These are phyloP conservation scores for Halichoeres trimaculatus DNA, from an alignment of 2,113 vertebrate species.

Conservation along the genomic window DNA sequence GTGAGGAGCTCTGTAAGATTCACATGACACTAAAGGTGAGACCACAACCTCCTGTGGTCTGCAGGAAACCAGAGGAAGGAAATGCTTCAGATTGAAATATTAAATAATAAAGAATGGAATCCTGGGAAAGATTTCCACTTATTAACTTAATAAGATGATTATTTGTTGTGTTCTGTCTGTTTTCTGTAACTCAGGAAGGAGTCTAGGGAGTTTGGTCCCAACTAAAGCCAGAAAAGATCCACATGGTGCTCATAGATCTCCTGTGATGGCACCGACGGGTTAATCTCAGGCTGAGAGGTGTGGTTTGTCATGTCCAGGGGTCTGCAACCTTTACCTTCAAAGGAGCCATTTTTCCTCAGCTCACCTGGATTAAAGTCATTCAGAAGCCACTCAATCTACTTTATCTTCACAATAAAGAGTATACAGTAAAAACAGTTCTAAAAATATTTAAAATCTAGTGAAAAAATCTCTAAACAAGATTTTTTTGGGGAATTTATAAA, in stretches of 20 bases:
- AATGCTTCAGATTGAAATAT: background rate
- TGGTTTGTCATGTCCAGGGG: no score
- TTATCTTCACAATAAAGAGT: no score
- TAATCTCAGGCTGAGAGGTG: background rate
- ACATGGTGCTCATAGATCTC: background rate
- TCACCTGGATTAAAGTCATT: no score
- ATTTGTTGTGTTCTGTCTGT: background rate
- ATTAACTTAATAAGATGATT: background rate
- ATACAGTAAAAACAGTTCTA: no score
- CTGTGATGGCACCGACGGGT: constrained; percentile 6
- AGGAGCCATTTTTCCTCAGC: no score
- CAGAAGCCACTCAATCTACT: no score
- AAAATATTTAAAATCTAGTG: no score
- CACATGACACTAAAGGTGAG: constrained; percentile 12
- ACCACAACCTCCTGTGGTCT: background rate
- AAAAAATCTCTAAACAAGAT: no score
- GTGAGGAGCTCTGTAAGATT: constrained; percentile 32
- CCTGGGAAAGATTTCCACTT: background rate
- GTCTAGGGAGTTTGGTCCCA: background rate
- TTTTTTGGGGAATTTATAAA: no score
- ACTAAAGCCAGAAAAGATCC: background rate
- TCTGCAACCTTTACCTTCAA: no score
- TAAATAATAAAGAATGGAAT: background rate
- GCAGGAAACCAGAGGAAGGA: background rate
- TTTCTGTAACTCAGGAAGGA: background rate